Evolutionary conservation across 2,797 vertebrate species (phyloP), one percentile per base, ranked within the genome.

Genomic region (Centroberyx gerrardi): DNA sequence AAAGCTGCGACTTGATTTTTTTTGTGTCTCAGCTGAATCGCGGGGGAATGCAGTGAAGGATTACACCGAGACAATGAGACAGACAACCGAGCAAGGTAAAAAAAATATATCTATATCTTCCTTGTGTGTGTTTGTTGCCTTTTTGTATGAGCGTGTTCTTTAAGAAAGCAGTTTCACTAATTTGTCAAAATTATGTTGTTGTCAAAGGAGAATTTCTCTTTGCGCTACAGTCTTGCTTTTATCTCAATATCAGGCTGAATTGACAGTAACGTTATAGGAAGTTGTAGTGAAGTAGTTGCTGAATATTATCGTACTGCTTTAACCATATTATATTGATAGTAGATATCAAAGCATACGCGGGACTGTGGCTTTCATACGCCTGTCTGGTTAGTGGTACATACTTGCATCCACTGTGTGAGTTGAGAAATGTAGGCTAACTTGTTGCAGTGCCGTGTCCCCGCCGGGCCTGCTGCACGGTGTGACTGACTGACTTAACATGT

Each of bases 51-150:
- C 74, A 67, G 49, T 46, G 28, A 31, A 88, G 87, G 88, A 90
- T 84, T 84, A 85, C 80, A 64, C 46, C 67, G 28, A 75, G 82
- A 87, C 85, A 78, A 94, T 93, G 92, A 92, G 64, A 87, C 64
- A 70, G 78, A 67, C 90, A 72, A 66, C 87, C 72, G 86, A 55
- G 53, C 85, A 90, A 91, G 94, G 94, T 94, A 92, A 33, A 87
- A 78, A 53, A 22, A 22, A 22, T 1, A 22, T 1, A 42, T 2
- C 14, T 1, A 22, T 1, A 42, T 2, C 14, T 56, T 61, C 12
- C 12, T 31, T 29, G 8, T 61, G 8, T 61, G 8, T 33, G 13
- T 15, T 6, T 42, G n/a, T 18, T 22, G 22, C 1, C 36, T 8
- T 10, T 54, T 51, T 61, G n/a, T 22, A 46, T 14, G 13, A 52